These are phyloP conservation scores for Dermolepida albohirtum DNA, from an alignment of 2,888 invertebrate species.

Conservation along the genomic window DNA sequence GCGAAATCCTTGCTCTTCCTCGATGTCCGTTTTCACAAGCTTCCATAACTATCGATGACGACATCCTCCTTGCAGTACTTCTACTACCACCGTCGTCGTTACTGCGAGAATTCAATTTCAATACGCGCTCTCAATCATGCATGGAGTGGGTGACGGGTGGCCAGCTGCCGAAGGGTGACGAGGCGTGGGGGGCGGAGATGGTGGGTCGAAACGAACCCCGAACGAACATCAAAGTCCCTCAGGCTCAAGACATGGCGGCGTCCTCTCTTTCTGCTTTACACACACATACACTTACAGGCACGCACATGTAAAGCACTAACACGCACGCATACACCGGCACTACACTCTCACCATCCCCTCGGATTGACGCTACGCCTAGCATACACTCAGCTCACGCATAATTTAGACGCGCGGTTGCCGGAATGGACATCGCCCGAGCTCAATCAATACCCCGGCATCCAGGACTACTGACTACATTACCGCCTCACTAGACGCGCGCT, in stretches of 20 bases:
- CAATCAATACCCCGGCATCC: conserved; percentile 64
- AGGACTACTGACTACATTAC: conserved; percentile 54
- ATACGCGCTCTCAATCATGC: conserved; percentile 67
- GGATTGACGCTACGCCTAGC: conserved; percentile 50
- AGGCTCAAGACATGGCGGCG: conserved; percentile 45
- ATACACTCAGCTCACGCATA: conserved; percentile 66
- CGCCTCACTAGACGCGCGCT: conserved; percentile 40
- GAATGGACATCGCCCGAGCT: conserved; percentile 66
- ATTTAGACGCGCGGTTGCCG: conserved; percentile 66
- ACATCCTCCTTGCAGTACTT: background rate
- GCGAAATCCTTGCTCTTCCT: no score
- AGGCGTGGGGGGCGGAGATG: conserved; percentile 41
- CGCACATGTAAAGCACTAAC: conserved; percentile 18
- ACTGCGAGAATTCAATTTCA: conserved; percentile 65
- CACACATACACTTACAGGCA: background rate
- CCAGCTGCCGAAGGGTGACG: conserved; percentile 12
- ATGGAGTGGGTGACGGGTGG: conserved; percentile 65
- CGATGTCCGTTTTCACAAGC: background rate
- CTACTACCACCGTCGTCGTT: background rate
- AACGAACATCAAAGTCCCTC: conserved; percentile 59
- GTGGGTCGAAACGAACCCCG: conserved; percentile 52
- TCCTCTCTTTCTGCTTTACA: conserved; percentile 15
- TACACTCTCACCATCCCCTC: conserved; percentile 36
- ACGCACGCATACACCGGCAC: conserved; percentile 29
- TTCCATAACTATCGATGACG: background rate